phyloP scores from a whole-genome alignment of 2,797 vertebrate species.

The Malacoraja senta region DNA sequence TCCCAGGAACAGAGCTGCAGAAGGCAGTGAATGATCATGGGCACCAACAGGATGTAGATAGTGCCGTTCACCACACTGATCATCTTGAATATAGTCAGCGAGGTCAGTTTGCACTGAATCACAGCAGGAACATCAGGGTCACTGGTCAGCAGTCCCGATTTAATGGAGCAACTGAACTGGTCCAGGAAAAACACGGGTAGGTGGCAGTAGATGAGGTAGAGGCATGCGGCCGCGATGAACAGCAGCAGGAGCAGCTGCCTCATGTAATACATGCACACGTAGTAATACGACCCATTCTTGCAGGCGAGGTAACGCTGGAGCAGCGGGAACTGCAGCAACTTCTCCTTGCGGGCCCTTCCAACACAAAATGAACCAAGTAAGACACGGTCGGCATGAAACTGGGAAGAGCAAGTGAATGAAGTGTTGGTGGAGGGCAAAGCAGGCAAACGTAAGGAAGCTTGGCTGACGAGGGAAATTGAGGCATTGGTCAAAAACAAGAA shows the following conservation, averaged over 20 bases:
- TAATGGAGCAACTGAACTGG: conserved; percentile 86
- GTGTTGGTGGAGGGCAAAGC: too few species aligned
- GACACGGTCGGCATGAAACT: background rate
- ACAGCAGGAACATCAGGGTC: conserved; percentile 66
- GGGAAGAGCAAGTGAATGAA: too few species aligned
- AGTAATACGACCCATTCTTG: conserved; percentile 79
- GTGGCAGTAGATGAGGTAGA: conserved; percentile 88
- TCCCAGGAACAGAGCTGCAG: conserved; percentile 86
- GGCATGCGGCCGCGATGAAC: conserved; percentile 76
- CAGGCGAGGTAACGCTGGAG: conserved; percentile 85
- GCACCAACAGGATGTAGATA: conserved; percentile 72
- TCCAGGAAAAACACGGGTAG: conserved; percentile 80
- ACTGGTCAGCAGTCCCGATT: conserved; percentile 66
- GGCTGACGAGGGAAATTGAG: too few species aligned
- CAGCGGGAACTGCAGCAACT: conserved; percentile 90
- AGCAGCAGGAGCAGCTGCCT: conserved; percentile 77
- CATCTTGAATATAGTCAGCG: conserved; percentile 80
- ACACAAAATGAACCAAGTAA: conserved; percentile 30
- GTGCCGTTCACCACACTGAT: conserved; percentile 73
- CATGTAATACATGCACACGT: conserved; percentile 80
- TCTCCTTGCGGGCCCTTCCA: conserved; percentile 74
- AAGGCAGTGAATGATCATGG: conserved; percentile 77
- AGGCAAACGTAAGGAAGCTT: too few species aligned
- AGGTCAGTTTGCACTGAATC: conserved; percentile 82
- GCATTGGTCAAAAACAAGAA: too few species aligned